Percentiles rank a stretch among this genome's conserved stretches.
These are phyloP conservation scores for Bos indicus DNA, from an alignment of 2,113 vertebrate genomes.

Conservation along the genomic window DNA sequence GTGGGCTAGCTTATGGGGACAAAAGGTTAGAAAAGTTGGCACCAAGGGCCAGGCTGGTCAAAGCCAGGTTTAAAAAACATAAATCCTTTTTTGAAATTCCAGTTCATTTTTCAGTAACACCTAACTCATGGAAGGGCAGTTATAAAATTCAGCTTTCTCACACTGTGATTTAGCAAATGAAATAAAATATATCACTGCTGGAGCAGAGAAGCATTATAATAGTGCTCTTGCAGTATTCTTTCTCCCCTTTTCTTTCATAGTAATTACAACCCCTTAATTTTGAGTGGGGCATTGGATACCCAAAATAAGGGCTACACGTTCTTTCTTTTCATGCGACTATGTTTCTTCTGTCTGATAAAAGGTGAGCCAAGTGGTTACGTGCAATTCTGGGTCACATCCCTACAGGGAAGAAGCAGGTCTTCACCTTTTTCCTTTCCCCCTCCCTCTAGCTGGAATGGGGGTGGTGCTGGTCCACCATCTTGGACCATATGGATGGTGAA, in stretches of 20 bases:
- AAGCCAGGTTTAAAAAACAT: not conserved
- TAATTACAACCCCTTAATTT: not conserved
- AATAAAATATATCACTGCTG: not conserved
- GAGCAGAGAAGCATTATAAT: not conserved
- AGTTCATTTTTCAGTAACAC: constrained; percentile 2
- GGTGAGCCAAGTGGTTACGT: not conserved
- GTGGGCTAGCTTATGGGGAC: not conserved
- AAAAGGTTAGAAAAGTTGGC: not conserved
- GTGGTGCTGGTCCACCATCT: not conserved
- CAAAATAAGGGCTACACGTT: not conserved
- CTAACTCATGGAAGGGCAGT: not conserved
- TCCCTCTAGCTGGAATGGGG: not conserved
- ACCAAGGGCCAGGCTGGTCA: not conserved
- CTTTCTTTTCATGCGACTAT: not conserved
- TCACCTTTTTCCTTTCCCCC: not conserved
- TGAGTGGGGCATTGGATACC: not conserved
- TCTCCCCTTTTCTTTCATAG: not conserved
- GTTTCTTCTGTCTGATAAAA: not conserved
- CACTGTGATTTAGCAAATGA: not conserved
- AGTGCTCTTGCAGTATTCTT: not conserved
- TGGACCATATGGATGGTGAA: not conserved
- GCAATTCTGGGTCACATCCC: not conserved
- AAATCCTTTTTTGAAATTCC: not conserved
- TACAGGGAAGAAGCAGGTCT: not conserved
- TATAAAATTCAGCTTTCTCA: not conserved